Conservation (phyloP, 92 coral and sea anemone genomes). For the Parazoanthus swiftii region DNA sequence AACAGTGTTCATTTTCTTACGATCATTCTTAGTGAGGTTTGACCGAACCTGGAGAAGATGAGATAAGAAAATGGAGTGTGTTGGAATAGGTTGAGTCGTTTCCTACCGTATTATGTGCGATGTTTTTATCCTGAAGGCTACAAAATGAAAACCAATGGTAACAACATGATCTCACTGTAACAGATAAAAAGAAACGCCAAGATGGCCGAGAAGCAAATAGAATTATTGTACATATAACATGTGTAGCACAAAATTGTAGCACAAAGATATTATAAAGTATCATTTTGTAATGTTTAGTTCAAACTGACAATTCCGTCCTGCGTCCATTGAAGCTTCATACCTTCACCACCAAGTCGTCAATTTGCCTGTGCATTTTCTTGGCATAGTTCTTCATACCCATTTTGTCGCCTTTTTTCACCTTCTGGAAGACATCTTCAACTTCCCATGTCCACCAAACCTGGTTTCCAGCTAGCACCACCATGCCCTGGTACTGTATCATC, state of each 20-base stretch:
- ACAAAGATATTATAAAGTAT: neutral
- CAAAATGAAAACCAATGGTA: neutral
- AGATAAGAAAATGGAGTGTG: too few relatives aligned
- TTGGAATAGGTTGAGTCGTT: too few relatives aligned
- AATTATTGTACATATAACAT: neutral
- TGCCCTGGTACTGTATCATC: conserved; percentile 93
- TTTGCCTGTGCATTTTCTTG: conserved; percentile 93
- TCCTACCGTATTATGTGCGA: neutral
- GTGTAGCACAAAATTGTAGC: neutral
- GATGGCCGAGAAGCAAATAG: too few relatives aligned
- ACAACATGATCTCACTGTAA: neutral
- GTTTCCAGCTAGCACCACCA: conserved; percentile 96
- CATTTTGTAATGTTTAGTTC: neutral
- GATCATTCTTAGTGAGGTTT: conserved; percentile 88
- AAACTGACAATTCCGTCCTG: neutral
- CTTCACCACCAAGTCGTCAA: conserved; percentile 90
- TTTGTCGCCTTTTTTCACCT: conserved; percentile 98
- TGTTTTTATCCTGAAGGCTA: neutral
- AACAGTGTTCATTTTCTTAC: conserved; percentile 94
- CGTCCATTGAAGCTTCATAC: conserved; percentile 25
- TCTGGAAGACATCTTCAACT: conserved; percentile 94
- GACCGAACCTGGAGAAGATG: conserved; percentile 76
- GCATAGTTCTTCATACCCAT: conserved; percentile 99
- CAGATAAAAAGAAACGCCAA: neutral
- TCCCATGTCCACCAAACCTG: conserved; percentile 99